phyloP scores from a whole-genome alignment of 2,113 vertebrate species.

The Coryphaenoides rupestris region DNA sequence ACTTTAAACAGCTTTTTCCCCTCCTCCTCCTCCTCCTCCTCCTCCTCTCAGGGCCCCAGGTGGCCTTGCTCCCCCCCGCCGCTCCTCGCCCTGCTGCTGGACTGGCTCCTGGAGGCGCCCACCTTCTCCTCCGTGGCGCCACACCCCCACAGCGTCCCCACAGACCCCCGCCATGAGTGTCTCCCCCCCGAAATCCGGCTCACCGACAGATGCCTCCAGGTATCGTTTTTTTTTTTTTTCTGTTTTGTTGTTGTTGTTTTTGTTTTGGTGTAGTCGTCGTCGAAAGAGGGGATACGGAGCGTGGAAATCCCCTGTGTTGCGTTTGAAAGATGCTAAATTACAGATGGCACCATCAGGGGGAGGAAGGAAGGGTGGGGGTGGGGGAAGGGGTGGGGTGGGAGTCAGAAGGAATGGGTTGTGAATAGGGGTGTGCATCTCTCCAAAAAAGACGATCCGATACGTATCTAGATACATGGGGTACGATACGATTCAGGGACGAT shows the following conservation, averaged over 20 bases:
- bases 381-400: not conserved
- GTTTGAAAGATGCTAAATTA: not conserved
- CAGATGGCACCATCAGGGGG: too few relatives aligned
- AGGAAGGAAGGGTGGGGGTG: not conserved
- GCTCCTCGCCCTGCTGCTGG: conserved; percentile 76
- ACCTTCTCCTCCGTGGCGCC: conserved; percentile 53
- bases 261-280: not conserved
- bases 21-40: not conserved
- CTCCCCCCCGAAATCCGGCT: conserved; percentile 48
- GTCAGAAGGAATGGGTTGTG: not conserved
- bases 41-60: conserved; percentile 52
- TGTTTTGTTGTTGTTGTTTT: not conserved
- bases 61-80: conserved; percentile 69
- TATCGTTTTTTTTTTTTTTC: conserved; percentile 45
- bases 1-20: not conserved
- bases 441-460: too few relatives aligned
- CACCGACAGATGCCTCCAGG: conserved; percentile 82
- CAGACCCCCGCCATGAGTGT: conserved; percentile 29
- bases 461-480: too few relatives aligned
- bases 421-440: too few relatives aligned
- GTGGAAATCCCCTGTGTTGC: not conserved
- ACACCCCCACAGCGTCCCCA: conserved; percentile 39
- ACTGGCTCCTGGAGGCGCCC: conserved; percentile 81
- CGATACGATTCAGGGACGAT: too few relatives aligned
- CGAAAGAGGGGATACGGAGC: not conserved